These are phyloP conservation scores for Bungarus multicinctus DNA, from an alignment of 2,113 vertebrate genomes.

Conservation along the genomic window DNA sequence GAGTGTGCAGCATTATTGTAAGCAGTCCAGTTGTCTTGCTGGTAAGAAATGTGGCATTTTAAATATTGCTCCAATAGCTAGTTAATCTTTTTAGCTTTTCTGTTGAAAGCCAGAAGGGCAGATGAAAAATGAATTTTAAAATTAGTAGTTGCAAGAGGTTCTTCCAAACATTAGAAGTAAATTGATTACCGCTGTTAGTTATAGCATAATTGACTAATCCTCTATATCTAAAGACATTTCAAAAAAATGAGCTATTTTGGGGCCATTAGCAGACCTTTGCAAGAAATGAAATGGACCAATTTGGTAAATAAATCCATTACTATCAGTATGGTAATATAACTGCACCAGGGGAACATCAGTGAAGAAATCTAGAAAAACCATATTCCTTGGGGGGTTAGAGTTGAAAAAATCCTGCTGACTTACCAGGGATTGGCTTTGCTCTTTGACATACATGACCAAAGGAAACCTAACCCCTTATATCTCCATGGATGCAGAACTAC, in stretches of 20 bases:
- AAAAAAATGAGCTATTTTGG: background rate
- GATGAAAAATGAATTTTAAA: background rate
- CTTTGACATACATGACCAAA: background rate
- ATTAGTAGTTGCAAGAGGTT: background rate
- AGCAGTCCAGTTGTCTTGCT: background rate
- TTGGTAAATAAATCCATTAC: background rate
- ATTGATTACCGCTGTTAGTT: background rate
- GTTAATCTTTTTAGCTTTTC: background rate
- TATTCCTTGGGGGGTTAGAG: background rate
- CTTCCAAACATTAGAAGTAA: background rate
- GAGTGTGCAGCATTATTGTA: background rate
- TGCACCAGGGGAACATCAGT: background rate
- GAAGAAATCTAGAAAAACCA: background rate
- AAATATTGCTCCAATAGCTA: background rate
- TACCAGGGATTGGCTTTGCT: background rate
- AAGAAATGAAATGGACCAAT: background rate
- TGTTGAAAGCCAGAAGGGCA: background rate
- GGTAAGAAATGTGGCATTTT: background rate
- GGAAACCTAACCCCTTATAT: background rate
- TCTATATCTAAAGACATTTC: background rate
- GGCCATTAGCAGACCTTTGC: background rate
- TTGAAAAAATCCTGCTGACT: background rate
- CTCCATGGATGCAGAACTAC: background rate
- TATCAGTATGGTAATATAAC: background rate
- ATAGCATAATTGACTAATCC: background rate